phyloP scores from a whole-genome alignment of 2,797 vertebrate species.

The Avahi laniger region DNA sequence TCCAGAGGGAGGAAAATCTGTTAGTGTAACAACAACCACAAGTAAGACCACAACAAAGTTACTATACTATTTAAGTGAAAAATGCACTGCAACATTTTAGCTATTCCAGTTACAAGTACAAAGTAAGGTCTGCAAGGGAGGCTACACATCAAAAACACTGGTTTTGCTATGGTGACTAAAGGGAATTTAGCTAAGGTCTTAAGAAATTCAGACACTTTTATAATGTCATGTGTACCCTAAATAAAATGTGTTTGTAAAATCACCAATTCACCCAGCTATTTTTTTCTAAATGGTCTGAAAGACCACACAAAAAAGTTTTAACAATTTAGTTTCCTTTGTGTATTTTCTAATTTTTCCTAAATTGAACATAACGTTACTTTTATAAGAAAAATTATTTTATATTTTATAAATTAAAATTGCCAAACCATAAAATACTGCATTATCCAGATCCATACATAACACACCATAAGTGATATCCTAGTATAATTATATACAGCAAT shows the following conservation, averaged over 20 bases:
- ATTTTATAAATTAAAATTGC: not conserved
- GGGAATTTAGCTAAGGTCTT: not conserved
- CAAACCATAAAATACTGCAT: not conserved
- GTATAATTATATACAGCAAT: not conserved
- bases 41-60: not conserved
- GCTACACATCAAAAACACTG: not conserved
- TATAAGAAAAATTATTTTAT: not conserved
- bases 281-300: not conserved
- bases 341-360: constrained; percentile 34
- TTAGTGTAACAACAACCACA: not conserved
- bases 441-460: not conserved
- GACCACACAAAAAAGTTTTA: not conserved
- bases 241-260: not conserved
- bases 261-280: not conserved
- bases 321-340: not conserved
- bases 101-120: not conserved
- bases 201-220: not conserved
- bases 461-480: not conserved
- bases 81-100: not conserved
- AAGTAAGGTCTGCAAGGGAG: not conserved
- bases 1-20: not conserved
- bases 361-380: not conserved
- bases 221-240: not conserved
- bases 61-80: not conserved
- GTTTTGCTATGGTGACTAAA: not conserved